Percentiles rank a stretch among this genome's conserved stretches.
These are phyloP conservation scores for Saccostrea cuccullata DNA, from an alignment of 1,140 invertebrate species.

Conservation along the genomic window DNA sequence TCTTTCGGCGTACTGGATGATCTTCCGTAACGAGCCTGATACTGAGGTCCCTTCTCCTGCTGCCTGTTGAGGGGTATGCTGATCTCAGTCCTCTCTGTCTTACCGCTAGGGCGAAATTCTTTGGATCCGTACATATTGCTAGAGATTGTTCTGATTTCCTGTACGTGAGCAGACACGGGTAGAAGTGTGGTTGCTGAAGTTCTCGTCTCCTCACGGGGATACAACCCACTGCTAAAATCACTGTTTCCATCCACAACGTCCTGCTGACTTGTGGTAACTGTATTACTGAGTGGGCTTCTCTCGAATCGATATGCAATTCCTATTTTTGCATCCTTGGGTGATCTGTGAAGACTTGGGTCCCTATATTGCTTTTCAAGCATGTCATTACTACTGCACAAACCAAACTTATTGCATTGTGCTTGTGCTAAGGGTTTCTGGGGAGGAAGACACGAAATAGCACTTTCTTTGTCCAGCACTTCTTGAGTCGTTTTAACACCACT, in stretches of 20 bases:
- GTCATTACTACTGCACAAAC: slow-evolving; percentile 58
- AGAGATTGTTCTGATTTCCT: background rate
- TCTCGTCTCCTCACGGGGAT: background rate
- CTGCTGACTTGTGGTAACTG: background rate
- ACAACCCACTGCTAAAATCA: background rate
- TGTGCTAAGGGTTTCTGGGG: slow-evolving; percentile 61
- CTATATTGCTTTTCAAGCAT: slow-evolving; percentile 65
- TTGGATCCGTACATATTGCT: slow-evolving; percentile 23
- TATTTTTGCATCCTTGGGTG: slow-evolving; percentile 72
- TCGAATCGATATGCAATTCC: slow-evolving; percentile 76
- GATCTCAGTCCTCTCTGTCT: background rate
- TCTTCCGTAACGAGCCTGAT: slow-evolving; percentile 16
- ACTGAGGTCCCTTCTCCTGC: background rate
- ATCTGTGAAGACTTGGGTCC: slow-evolving; percentile 75
- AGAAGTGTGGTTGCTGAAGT: slow-evolving; percentile 50
- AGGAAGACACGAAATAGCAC: slow-evolving; percentile 46
- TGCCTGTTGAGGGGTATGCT: background rate
- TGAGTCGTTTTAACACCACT: slow-evolving; percentile 46
- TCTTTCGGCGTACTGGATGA: slow-evolving; percentile 1
- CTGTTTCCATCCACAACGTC: background rate
- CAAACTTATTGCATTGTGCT: slow-evolving; percentile 52
- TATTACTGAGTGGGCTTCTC: slow-evolving; percentile 56
- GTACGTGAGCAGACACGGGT: background rate
- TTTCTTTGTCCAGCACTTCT: slow-evolving; percentile 46
- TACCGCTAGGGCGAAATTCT: background rate